These are phyloP conservation scores for Hephaestus fuliginosus DNA, from an alignment of 2,797 vertebrate genomes.

Conservation along the genomic window DNA sequence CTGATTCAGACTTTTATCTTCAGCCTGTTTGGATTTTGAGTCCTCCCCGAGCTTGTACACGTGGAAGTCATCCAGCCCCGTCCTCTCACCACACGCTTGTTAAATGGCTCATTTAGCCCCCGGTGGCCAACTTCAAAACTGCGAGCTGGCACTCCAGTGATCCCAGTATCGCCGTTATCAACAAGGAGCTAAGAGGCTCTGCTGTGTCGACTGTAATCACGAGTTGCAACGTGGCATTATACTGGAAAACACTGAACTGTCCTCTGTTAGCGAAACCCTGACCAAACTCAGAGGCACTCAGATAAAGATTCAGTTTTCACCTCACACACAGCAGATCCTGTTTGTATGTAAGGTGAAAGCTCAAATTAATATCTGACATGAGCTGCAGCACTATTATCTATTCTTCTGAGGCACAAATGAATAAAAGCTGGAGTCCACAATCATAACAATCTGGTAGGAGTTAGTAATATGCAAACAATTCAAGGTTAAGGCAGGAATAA, in stretches of 20 bases:
- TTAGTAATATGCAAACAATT: slow-evolving; percentile 33
- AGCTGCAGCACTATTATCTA: background rate
- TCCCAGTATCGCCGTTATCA: background rate
- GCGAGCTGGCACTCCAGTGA: background rate
- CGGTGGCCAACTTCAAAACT: slow-evolving; percentile 25
- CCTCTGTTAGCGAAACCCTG: background rate
- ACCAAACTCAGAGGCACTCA: background rate
- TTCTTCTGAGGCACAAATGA: slow-evolving; percentile 38
- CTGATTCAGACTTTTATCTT: background rate
- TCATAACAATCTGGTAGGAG: slow-evolving; percentile 5
- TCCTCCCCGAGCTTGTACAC: background rate
- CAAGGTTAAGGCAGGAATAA: slow-evolving; percentile 42
- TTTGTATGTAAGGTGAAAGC: too few species aligned
- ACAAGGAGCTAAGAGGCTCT: slow-evolving; percentile 9
- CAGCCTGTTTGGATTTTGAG: too few species aligned
- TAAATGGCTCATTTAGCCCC: slow-evolving; percentile 46
- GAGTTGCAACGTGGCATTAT: background rate
- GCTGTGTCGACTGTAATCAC: slow-evolving; percentile 3
- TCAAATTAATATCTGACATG: background rate
- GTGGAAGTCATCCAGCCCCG: background rate
- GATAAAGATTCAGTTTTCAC: background rate
- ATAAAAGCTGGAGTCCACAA: slow-evolving; percentile 9
- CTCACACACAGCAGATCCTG: too few species aligned
- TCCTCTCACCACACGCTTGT: background rate
- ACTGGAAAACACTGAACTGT: background rate